These are phyloP conservation scores for Tetramorium simillimum DNA, from an alignment of 1,140 invertebrate genomes.

Conservation along the genomic window DNA sequence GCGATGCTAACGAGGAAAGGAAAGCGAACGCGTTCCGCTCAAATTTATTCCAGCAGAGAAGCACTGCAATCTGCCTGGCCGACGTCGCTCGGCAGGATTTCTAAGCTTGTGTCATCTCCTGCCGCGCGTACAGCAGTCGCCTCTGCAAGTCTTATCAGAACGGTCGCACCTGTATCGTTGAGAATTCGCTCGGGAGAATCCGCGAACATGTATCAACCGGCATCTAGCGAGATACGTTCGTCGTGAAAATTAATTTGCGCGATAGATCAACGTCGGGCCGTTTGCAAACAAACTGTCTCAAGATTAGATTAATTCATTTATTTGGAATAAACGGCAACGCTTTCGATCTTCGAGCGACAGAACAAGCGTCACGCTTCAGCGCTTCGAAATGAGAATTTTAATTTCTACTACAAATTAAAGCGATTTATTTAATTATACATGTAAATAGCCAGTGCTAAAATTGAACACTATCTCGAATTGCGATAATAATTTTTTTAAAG, in stretches of 20 bases:
- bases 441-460: background rate
- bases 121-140: background rate
- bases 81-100: conserved; percentile 24
- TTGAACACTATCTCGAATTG: background rate
- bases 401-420: background rate
- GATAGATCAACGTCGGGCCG: background rate
- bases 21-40: conserved; percentile 52
- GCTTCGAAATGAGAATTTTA: background rate
- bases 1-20: conserved; percentile 51
- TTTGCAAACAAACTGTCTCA: background rate
- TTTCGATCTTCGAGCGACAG: background rate
- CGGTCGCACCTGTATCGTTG: background rate
- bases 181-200: background rate
- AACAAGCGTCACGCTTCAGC: background rate
- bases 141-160: background rate
- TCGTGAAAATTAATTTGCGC: background rate
- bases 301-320: background rate
- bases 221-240: background rate
- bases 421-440: background rate
- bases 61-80: background rate
- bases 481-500: background rate
- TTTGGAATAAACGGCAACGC: background rate
- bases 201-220: background rate
- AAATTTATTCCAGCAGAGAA: conserved; percentile 54
- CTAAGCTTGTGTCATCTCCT: conserved; percentile 5